Evolutionary conservation across 64 coral and sea anemone genomes (phyloP).

Genomic region (Catalaphyllia jardinei): DNA sequence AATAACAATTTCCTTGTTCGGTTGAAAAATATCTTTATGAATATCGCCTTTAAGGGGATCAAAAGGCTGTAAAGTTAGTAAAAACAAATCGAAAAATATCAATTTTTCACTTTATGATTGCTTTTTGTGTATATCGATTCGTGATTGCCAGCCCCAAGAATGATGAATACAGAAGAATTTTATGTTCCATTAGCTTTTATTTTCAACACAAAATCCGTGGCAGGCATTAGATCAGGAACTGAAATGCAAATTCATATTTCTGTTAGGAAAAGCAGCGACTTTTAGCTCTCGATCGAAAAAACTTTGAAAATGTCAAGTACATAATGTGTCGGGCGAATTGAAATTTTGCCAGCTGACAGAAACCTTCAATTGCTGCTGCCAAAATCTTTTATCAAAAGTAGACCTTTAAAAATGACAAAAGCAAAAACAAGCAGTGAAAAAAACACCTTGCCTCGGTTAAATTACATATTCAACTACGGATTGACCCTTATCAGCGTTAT

Average conservation of each 20-base stretch:
- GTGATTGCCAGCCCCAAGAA: neutral
- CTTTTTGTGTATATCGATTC: neutral
- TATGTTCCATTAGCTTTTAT: neutral
- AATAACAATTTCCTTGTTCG: neutral
- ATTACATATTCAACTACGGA: neutral
- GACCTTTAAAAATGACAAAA: neutral
- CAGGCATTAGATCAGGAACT: neutral
- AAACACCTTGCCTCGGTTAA: neutral
- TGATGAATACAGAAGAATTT: neutral
- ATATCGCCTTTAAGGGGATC: neutral
- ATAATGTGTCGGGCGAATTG: neutral
- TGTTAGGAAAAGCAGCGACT: neutral
- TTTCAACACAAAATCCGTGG: neutral
- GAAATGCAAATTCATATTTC: neutral
- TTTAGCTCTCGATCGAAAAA: neutral
- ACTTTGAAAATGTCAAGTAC: neutral
- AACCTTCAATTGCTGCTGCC: neutral
- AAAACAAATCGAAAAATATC: neutral
- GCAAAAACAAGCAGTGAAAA: neutral
- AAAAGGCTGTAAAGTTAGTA: neutral
- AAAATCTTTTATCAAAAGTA: neutral
- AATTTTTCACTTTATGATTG: neutral
- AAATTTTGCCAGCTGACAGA: neutral
- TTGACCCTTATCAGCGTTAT: conserved; percentile 7
- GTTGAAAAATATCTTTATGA: neutral